Conservation (phyloP, 2,113 vertebrate species). For the Campylomormyrus numenius region DNA sequence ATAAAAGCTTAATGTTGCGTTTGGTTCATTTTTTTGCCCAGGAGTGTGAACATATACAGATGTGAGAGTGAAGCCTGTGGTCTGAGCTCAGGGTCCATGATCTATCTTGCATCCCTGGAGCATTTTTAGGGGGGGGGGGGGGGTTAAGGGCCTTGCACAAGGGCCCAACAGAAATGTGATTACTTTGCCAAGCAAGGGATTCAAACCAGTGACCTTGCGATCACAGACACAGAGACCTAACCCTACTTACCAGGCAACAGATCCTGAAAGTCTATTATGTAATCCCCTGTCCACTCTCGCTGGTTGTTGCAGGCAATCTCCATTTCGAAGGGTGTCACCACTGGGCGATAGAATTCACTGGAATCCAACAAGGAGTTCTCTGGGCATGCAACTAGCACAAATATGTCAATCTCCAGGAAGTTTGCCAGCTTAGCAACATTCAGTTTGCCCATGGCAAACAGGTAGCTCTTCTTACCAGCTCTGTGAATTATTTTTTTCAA, state of each 20-base stretch:
- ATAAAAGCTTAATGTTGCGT: not conserved
- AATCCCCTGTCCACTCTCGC: conserved; percentile 74
- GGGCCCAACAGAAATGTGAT: not conserved
- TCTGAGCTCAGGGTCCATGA: not conserved
- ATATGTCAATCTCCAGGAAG: conserved; percentile 88
- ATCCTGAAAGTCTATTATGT: conserved; percentile 79
- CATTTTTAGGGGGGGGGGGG: not conserved
- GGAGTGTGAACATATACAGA: not conserved
- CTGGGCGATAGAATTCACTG: conserved; percentile 73
- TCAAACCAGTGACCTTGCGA: not conserved
- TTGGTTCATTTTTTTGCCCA: not conserved
- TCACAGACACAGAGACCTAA: not conserved
- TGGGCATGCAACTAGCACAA: conserved; percentile 83
- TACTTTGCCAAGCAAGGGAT: not conserved
- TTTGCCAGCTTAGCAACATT: conserved; percentile 90
- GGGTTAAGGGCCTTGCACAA: not conserved
- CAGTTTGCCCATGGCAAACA: conserved; percentile 81
- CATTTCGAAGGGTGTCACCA: conserved; percentile 86
- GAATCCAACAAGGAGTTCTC: conserved; percentile 82
- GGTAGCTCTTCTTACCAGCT: conserved; percentile 86
- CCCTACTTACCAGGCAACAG: conserved; percentile 75
- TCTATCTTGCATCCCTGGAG: not conserved
- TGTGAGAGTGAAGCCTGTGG: not conserved
- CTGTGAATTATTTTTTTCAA: conserved; percentile 62
- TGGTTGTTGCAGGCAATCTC: conserved; percentile 89